These are phyloP conservation scores for Thecocarcelia acutangulata DNA, from an alignment of 2,888 invertebrate species.

Conservation along the genomic window DNA sequence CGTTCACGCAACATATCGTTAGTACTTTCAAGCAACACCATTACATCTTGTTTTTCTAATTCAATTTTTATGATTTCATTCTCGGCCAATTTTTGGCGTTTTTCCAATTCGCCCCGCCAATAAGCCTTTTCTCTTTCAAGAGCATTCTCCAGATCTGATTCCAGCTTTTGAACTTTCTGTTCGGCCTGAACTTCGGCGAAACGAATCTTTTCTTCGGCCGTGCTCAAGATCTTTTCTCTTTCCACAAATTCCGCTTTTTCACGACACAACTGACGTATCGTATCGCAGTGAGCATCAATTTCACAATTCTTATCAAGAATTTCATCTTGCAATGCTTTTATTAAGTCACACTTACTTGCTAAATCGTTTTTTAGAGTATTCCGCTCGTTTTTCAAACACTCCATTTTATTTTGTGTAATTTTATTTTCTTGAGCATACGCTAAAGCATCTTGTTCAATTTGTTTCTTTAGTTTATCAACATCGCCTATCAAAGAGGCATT, in stretches of 20 bases:
- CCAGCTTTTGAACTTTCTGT: constrained; percentile 81
- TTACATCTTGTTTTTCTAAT: constrained; percentile 82
- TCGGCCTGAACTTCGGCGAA: constrained; percentile 80
- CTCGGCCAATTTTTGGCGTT: constrained; percentile 83
- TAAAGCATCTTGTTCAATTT: constrained; percentile 79
- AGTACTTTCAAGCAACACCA: constrained; percentile 79
- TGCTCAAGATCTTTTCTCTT: constrained; percentile 79
- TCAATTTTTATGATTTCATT: constrained; percentile 83
- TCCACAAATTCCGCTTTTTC: constrained; percentile 78
- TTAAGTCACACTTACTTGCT: constrained; percentile 79
- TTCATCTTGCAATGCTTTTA: constrained; percentile 79
- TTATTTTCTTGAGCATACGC: constrained; percentile 78
- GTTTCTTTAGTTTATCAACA: constrained; percentile 75
- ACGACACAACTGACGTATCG: constrained; percentile 77
- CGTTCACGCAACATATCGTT: constrained; percentile 81
- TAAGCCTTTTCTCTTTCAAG: constrained; percentile 81
- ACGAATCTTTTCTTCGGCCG: constrained; percentile 79
- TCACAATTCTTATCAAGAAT: constrained; percentile 79
- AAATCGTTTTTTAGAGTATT: constrained; percentile 78
- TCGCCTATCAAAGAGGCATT: constrained; percentile 75
- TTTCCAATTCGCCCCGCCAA: constrained; percentile 82
- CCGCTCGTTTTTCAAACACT: constrained; percentile 78
- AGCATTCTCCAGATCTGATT: constrained; percentile 80
- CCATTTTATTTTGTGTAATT: constrained; percentile 77
- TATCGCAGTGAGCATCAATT: constrained; percentile 79